Base-by-base conservation (phyloP, 2,888 invertebrate genomes). In the Furcula furcula region DNA sequence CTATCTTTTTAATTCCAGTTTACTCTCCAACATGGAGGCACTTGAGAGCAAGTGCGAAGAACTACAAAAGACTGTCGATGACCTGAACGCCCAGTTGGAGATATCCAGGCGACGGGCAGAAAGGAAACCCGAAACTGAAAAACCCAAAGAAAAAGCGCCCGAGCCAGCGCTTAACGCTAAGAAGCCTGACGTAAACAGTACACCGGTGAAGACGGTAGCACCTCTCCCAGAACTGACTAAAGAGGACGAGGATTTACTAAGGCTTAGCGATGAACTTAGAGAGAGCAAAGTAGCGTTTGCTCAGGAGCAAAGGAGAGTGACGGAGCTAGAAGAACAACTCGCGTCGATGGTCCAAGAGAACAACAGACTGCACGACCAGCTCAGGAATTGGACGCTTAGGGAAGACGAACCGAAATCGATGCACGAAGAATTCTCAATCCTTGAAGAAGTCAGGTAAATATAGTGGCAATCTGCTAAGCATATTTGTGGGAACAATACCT, bases 41-140 rank as follows among this genome's bases (percentile, higher is more conserved):
- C 87, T 97, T 61, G 97, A 98, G 78, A 77, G 91, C 26, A 94
- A 94, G 71, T 93, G 94, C 73, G 97, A 97, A 65, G 97, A 97
- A 46, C 86, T 96, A 34, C 94, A 94, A 65, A 93, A 93, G 74
- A 93, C 92, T 72, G 89, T 95, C 48, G 97, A 97, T 59, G 95
- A 96, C 52, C 78, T 94, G 33, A 92, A 90, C 30, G 89, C 91
- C 30, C 90, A 92, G 57, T 76, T 93, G 33, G 92, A 92, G 37
- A 79, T 90, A 28, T 90, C 92, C 47, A 90, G 89, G 48, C 89
- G 92, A 54, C 84, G 90, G 60, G 91, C 91, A 18, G 91, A 91
- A 52, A 75, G 89, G 34, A 90, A 87, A 65, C 74, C 76, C 7
- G 88, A 86, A 44, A 67, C 57, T 40, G 88, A 87, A 31, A 81